Percentiles rank a stretch among this genome's conserved stretches.
Evolutionary conservation across 2,113 vertebrate genomes (phyloP).

Genomic region (Gallinago paraguaiae): DNA sequence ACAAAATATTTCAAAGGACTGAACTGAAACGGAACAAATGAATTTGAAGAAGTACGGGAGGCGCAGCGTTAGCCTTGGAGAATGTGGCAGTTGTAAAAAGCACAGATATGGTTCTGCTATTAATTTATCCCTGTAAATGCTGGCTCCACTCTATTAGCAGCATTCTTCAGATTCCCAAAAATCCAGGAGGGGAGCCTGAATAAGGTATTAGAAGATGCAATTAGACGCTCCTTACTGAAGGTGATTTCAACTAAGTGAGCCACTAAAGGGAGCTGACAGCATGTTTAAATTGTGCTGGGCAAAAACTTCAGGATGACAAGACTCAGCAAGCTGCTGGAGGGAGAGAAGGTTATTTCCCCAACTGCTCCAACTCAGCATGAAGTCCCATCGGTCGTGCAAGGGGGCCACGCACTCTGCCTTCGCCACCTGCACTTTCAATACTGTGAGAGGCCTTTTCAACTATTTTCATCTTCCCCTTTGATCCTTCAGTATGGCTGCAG

Average conservation of each 20-base stretch:
- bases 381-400: background rate
- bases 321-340: background rate
- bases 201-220: background rate
- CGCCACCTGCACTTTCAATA: background rate
- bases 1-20: slow-evolving; percentile 38
- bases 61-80: background rate
- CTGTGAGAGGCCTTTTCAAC: background rate
- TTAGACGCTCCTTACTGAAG: background rate
- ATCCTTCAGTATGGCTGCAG: background rate
- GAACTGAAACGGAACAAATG: slow-evolving; percentile 40
- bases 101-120: background rate
- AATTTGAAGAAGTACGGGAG: background rate
- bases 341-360: background rate
- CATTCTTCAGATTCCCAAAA: background rate
- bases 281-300: background rate
- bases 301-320: background rate
- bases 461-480: background rate
- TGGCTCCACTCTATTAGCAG: background rate
- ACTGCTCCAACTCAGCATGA: background rate
- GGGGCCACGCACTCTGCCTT: background rate
- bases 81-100: background rate
- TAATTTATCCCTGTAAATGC: slow-evolving; percentile 7
- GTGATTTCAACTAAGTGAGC: background rate
- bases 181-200: background rate
- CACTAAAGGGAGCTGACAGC: background rate